A percentile compares a stretch with the other conserved stretches of the same genome.
These are phyloP conservation scores for Osmerus eperlanus DNA, from an alignment of 2,113 vertebrate species.

Conservation along the genomic window DNA sequence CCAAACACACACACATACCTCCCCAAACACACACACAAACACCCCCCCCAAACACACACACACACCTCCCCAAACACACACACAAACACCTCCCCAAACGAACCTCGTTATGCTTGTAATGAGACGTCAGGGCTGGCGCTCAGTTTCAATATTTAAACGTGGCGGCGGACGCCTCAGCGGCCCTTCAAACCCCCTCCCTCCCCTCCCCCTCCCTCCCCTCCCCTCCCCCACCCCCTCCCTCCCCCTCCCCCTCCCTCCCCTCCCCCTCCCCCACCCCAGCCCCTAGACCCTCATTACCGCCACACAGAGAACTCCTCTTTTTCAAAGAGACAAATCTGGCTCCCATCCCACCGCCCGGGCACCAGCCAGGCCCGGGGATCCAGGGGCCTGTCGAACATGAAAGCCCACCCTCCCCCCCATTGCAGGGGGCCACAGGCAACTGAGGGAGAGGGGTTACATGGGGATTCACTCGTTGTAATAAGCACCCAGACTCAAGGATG, in stretches of 20 bases:
- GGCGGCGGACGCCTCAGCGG: slow-evolving; percentile 43
- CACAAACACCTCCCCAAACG: slow-evolving; percentile 23
- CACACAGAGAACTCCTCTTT: slow-evolving; percentile 41
- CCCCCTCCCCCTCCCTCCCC: slow-evolving; percentile 36
- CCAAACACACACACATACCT: too few relatives aligned
- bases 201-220: too few relatives aligned
- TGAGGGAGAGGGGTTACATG: slow-evolving; percentile 54
- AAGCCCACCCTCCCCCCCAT: slow-evolving; percentile 42
- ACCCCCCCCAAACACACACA: slow-evolving; percentile 22
- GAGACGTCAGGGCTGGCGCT: slow-evolving; percentile 45
- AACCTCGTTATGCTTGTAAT: slow-evolving; percentile 56
- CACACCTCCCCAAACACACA: too few relatives aligned
- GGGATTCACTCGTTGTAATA: slow-evolving; percentile 51
- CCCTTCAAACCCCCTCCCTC: slow-evolving; percentile 38
- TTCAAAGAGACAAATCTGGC: slow-evolving; percentile 44
- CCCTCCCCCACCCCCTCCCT: slow-evolving; percentile 14
- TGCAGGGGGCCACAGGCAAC: slow-evolving; percentile 31
- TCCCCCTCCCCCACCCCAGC: neutral
- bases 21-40: too few relatives aligned
- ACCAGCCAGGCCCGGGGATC: slow-evolving; percentile 45
- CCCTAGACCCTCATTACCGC: slow-evolving; percentile 58
- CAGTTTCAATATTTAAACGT: slow-evolving; percentile 68
- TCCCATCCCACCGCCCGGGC: slow-evolving; percentile 16
- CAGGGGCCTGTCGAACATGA: slow-evolving; percentile 63
- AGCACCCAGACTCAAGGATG: slow-evolving; percentile 18